Percentiles rank a stretch among this genome's conserved stretches.
Conservation (phyloP, 2,888 invertebrate species). For the Trichopria drosophilae region DNA sequence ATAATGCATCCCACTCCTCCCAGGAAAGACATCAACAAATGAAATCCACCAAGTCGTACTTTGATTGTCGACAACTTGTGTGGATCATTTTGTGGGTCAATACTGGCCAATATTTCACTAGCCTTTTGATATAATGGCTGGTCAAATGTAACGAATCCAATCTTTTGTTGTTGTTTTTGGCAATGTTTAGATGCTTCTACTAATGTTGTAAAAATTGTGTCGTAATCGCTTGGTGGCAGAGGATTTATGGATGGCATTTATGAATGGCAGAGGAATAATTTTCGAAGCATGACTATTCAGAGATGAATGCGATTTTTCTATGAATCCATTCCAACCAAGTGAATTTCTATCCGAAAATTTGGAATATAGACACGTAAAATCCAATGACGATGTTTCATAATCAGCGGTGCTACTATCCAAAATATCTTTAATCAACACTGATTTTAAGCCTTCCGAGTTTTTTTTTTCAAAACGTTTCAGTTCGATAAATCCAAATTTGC, state of each 20-base stretch:
- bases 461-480: too few species aligned
- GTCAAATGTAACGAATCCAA: too few species aligned
- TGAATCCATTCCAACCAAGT: not conserved
- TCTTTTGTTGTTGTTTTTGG: slow-evolving; percentile 35
- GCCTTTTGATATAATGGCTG: too few species aligned
- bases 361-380: too few species aligned
- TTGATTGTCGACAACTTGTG: slow-evolving; percentile 32
- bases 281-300: slow-evolving; percentile 35
- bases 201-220: slow-evolving; percentile 43
- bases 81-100: slow-evolving; percentile 35
- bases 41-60: slow-evolving; percentile 47
- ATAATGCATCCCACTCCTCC: slow-evolving; percentile 49
- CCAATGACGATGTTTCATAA: too few species aligned
- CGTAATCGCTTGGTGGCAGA: slow-evolving; percentile 41
- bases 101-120: slow-evolving; percentile 39
- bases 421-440: too few species aligned
- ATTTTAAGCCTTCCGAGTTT: too few species aligned
- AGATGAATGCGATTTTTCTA: not conserved
- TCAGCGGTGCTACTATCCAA: too few species aligned
- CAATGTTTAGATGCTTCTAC: slow-evolving; percentile 34
- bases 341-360: too few species aligned
- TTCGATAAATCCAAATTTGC: too few species aligned
- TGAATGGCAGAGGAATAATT: slow-evolving; percentile 43
- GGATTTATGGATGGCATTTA: slow-evolving; percentile 33
- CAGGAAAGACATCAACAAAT: slow-evolving; percentile 48